phyloP scores from a whole-genome alignment of 2,113 vertebrate species.

The Ia io region DNA sequence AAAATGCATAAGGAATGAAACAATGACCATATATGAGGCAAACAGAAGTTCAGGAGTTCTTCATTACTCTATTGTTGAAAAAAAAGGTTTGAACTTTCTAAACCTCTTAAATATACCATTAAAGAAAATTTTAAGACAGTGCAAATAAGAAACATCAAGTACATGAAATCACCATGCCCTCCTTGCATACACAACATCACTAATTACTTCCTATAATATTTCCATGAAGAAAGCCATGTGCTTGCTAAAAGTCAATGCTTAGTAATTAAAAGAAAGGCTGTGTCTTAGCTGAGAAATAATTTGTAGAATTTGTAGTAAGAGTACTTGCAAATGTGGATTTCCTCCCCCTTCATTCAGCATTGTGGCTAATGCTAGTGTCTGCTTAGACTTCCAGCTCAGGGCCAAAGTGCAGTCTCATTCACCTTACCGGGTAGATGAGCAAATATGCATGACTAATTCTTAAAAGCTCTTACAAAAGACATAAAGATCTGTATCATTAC shows the following conservation, averaged over 20 bases:
- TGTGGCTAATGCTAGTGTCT: neutral
- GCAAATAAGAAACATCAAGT: neutral
- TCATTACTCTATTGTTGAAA: neutral
- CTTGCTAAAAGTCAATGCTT: neutral
- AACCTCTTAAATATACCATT: neutral
- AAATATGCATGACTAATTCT: conserved; percentile 52
- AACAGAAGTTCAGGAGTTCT: neutral
- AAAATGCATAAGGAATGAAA: neutral
- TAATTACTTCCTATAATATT: neutral
- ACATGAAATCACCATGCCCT: neutral
- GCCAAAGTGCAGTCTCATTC: neutral
- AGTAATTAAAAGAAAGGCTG: neutral
- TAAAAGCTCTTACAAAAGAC: conserved; percentile 42
- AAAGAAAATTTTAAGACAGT: neutral
- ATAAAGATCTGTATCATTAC: conserved; percentile 50
- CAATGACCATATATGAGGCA: neutral
- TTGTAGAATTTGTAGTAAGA: neutral
- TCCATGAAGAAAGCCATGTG: neutral
- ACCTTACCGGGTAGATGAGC: neutral
- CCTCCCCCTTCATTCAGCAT: neutral
- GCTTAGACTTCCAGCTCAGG: neutral
- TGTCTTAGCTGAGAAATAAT: neutral
- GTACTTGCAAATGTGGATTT: neutral
- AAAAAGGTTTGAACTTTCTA: neutral
- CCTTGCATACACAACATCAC: neutral